Percentiles rank a stretch among this genome's conserved stretches.
phyloP scores from a whole-genome alignment of 2,888 invertebrate species.

The Galeruca laticollis region DNA sequence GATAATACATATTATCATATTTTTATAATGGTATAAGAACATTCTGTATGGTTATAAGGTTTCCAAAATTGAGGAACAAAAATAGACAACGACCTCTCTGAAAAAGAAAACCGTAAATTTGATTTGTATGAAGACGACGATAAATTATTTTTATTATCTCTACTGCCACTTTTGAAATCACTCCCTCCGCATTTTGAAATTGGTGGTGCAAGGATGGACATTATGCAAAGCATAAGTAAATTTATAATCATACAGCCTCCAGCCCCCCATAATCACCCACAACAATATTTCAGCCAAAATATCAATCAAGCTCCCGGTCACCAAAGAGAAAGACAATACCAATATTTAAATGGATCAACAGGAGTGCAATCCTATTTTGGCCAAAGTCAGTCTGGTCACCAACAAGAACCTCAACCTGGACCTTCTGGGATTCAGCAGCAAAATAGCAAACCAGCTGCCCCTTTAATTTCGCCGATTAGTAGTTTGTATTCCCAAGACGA shows the following conservation, averaged over 20 bases:
- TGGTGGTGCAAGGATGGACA: constrained; percentile 1
- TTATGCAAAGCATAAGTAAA: constrained; percentile 3
- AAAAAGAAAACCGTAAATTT: background rate
- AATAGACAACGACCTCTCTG: background rate
- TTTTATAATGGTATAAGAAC: too few species aligned
- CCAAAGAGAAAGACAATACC: background rate
- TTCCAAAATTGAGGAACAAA: background rate
- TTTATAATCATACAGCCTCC: background rate
- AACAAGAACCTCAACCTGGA: constrained; percentile 12
- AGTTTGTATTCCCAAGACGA: too few species aligned
- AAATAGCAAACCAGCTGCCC: constrained; percentile 6
- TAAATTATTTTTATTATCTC: constrained; percentile 8
- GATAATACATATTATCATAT: too few species aligned
- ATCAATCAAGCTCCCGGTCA: background rate
- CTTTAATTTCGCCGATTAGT: background rate
- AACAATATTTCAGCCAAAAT: background rate
- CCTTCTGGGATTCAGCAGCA: constrained; percentile 5
- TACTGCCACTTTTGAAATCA: constrained; percentile 7
- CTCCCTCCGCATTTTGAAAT: constrained; percentile 4
- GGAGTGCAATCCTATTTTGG: background rate
- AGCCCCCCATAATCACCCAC: background rate
- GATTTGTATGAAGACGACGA: constrained; percentile 2
- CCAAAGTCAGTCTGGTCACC: background rate
- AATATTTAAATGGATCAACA: background rate
- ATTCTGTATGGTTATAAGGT: too few species aligned